Evolutionary conservation across 2,888 invertebrate genomes (phyloP).

Genomic region (Thyatira batis): DNA sequence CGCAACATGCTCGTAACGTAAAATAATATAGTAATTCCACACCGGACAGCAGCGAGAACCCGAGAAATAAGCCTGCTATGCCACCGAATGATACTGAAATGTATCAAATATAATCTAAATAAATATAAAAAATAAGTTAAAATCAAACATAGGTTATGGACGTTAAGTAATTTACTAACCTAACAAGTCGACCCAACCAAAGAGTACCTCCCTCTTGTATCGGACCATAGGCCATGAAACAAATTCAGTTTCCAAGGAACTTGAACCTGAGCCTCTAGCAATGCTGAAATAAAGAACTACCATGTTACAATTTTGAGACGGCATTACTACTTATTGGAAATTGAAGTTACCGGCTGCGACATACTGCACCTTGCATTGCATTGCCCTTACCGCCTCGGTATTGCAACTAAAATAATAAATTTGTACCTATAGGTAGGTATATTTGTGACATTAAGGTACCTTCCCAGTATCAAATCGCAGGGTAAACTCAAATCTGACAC

Average conservation of each 20-base stretch:
- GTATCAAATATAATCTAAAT: slow-evolving; percentile 33
- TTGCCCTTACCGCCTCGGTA: too few relatives aligned
- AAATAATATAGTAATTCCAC: slow-evolving; percentile 91
- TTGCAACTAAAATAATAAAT: too few relatives aligned
- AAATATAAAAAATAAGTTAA: not conserved
- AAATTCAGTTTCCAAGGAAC: slow-evolving; percentile 84
- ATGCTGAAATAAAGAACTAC: slow-evolving; percentile 32
- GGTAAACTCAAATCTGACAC: too few relatives aligned
- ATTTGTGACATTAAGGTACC: too few relatives aligned
- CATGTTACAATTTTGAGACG: too few relatives aligned
- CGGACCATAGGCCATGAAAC: slow-evolving; percentile 90
- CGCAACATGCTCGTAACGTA: slow-evolving; percentile 86
- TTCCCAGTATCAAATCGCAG: too few relatives aligned
- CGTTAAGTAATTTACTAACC: slow-evolving; percentile 66
- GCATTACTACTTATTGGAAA: too few relatives aligned
- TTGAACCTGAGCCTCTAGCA: slow-evolving; percentile 41
- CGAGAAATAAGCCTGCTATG: slow-evolving; percentile 86
- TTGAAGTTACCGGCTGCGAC: too few relatives aligned
- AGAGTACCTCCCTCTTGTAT: slow-evolving; percentile 90
- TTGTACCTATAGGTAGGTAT: too few relatives aligned
- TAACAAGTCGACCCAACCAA: slow-evolving; percentile 92
- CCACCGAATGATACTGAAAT: slow-evolving; percentile 84
- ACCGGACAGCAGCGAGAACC: slow-evolving; percentile 89
- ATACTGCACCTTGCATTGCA: too few relatives aligned
- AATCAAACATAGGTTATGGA: not conserved